Conservation (phyloP, 2,888 invertebrate species). For the Thecocarcelia acutangulata region DNA sequence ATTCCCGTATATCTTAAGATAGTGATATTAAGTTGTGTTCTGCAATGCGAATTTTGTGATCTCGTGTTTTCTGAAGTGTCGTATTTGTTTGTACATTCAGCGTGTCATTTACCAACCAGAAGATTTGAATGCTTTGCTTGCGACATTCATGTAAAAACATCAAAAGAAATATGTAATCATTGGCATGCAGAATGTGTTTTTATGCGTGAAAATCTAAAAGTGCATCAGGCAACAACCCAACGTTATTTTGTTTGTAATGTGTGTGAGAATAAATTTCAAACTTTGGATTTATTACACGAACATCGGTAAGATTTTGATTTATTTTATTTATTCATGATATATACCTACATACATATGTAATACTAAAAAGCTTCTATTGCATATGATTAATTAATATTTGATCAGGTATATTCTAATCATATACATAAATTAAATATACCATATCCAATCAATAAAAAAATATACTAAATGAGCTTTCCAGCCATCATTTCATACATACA, state of each 20-base stretch:
- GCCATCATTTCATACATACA: too few species aligned
- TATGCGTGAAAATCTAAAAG: constrained; percentile 76
- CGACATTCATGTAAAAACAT: constrained; percentile 82
- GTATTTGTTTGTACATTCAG: constrained; percentile 79
- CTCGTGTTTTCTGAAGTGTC: constrained; percentile 83
- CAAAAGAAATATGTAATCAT: constrained; percentile 83
- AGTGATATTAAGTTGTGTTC: constrained; percentile 78
- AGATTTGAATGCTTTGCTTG: constrained; percentile 80
- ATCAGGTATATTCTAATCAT: too few species aligned
- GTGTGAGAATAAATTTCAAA: constrained; percentile 78
- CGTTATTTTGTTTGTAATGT: constrained; percentile 80
- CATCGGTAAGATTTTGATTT: constrained; percentile 77
- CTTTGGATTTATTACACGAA: constrained; percentile 78
- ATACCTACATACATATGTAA: too few species aligned
- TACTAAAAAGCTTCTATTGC: too few species aligned
- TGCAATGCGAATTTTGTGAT: constrained; percentile 85
- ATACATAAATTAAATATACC: too few species aligned
- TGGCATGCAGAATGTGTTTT: constrained; percentile 82
- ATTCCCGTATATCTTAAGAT: constrained; percentile 72
- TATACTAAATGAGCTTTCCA: too few species aligned
- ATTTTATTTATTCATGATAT: too few species aligned
- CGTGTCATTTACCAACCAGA: constrained; percentile 76
- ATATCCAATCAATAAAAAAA: too few species aligned
- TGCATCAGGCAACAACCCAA: constrained; percentile 72
- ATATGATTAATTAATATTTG: too few species aligned